These are phyloP conservation scores for Diploptera punctata DNA, from an alignment of 2,888 invertebrate genomes.

Conservation along the genomic window DNA sequence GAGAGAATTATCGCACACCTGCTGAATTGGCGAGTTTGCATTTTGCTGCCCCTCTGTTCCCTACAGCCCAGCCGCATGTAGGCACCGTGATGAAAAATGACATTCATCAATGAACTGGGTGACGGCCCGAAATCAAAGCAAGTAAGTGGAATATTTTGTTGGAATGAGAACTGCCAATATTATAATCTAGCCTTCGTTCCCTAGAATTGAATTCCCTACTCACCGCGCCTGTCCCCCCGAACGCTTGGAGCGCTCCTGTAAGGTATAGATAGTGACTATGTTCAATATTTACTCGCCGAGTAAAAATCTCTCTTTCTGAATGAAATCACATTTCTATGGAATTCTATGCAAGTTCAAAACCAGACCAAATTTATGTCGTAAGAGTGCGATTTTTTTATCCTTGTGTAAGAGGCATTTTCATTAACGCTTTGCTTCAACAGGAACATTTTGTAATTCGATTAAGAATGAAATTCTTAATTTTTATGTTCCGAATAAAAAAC, in stretches of 20 bases:
- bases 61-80: too few relatives aligned
- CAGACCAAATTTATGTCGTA: too few relatives aligned
- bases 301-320: background rate
- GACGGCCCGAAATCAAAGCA: constrained; percentile 14
- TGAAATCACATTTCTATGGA: background rate
- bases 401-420: too few relatives aligned
- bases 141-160: constrained; percentile 13
- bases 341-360: too few relatives aligned
- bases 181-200: constrained; percentile 16
- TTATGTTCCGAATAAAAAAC: too few relatives aligned
- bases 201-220: constrained; percentile 23
- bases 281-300: background rate
- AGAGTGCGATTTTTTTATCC: too few relatives aligned
- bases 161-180: constrained; percentile 6
- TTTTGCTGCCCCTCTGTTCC: too few relatives aligned
- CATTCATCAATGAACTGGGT: constrained; percentile 10
- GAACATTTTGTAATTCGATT: too few relatives aligned
- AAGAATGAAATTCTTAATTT: too few relatives aligned
- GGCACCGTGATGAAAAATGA: constrained; percentile 7
- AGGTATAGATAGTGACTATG: background rate
- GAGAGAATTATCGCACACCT: too few relatives aligned
- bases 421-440: too few relatives aligned
- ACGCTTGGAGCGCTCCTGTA: background rate
- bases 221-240: constrained; percentile 7
- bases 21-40: too few relatives aligned